Conservation (phyloP, 2,113 vertebrate genomes). For the Dicerorhinus sumatrensis region DNA sequence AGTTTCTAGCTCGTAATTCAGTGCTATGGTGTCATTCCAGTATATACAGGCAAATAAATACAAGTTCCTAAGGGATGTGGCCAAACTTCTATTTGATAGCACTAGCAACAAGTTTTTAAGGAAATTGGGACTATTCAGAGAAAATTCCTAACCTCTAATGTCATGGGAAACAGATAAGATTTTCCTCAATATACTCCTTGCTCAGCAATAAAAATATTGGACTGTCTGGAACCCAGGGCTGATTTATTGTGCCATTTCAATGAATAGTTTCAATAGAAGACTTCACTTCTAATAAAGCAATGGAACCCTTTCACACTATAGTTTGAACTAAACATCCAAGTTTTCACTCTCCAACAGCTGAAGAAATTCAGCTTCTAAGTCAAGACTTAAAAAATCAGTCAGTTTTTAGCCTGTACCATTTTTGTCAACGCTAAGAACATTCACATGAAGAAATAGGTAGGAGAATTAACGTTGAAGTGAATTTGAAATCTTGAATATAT, state of each 20-base stretch:
- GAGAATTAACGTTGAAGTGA: constrained; percentile 29
- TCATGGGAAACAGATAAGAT: neutral
- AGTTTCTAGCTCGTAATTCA: neutral
- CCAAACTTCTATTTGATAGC: neutral
- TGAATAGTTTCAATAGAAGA: neutral
- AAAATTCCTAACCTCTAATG: constrained; percentile 11
- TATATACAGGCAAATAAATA: neutral
- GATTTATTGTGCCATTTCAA: neutral
- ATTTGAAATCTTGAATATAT: neutral
- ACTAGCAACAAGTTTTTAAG: neutral
- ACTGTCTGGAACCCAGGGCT: neutral
- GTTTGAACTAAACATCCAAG: constrained; percentile 5
- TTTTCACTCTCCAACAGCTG: neutral
- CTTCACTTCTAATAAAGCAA: neutral
- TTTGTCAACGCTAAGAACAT: neutral
- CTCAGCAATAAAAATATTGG: neutral
- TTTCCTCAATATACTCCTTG: neutral
- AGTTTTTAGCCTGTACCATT: neutral
- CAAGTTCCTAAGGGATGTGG: neutral
- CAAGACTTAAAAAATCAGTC: neutral
- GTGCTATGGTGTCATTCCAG: neutral
- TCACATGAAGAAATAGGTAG: neutral
- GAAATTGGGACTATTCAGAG: neutral
- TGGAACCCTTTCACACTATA: neutral
- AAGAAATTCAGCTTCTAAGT: constrained; percentile 16